Evolutionary conservation across 2,113 vertebrate genomes (phyloP).

Genomic region (Felis catus): DNA sequence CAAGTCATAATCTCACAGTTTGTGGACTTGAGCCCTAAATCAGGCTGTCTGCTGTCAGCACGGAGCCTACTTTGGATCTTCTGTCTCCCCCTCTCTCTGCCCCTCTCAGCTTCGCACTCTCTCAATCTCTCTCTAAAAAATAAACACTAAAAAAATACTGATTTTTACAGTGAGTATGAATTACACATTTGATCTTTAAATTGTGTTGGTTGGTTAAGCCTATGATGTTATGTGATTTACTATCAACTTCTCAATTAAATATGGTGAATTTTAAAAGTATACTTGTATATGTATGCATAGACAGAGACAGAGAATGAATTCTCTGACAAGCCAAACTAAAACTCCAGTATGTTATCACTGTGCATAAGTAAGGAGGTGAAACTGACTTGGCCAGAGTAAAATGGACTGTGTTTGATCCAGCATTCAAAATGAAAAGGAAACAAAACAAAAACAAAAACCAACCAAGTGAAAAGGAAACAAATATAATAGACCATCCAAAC

Average conservation of each 20-base stretch:
- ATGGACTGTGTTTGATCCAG: not conserved
- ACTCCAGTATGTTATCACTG: not conserved
- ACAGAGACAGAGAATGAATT: not conserved
- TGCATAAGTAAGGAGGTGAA: not conserved
- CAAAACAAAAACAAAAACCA: not conserved
- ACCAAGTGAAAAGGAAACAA: not conserved
- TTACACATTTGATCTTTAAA: not conserved
- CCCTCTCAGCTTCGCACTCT: too few relatives aligned
- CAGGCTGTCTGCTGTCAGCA: too few relatives aligned
- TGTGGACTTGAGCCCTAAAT: too few relatives aligned
- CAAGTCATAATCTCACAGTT: too few relatives aligned
- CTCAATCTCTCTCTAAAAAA: too few relatives aligned
- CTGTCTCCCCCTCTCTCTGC: too few relatives aligned
- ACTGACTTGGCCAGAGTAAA: not conserved
- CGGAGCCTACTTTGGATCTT: too few relatives aligned
- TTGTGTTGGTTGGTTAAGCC: not conserved
- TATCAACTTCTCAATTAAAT: not conserved
- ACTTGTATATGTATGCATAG: not conserved
- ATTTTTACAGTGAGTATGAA: not conserved
- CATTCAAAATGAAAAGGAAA: not conserved
- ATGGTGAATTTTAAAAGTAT: not conserved
- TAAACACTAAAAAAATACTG: not conserved
- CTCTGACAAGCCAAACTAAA: conserved; percentile 33
- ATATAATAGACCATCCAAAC: not conserved
- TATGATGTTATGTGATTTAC: not conserved